Conservation (phyloP, 64 coral and sea anemone genomes). For the Trachythela sp. region DNA sequence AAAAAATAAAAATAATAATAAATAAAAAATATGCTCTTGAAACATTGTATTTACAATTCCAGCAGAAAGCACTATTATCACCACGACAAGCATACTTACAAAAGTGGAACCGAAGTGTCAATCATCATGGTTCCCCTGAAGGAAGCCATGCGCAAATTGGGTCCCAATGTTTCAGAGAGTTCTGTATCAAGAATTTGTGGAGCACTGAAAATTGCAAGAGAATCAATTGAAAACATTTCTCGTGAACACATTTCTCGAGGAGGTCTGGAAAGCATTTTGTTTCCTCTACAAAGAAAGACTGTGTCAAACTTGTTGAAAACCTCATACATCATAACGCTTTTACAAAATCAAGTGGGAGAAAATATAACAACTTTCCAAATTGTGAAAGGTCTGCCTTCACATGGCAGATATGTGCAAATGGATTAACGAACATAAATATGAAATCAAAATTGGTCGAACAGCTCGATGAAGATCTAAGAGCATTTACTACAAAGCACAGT, state of each 20-base stretch:
- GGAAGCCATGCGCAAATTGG: constrained; percentile 31
- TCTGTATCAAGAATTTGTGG: constrained; percentile 23
- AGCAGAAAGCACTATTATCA: background rate
- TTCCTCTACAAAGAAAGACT: constrained; percentile 23
- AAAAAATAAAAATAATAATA: no score
- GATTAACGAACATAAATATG: background rate
- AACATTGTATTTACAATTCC: constrained; percentile 9
- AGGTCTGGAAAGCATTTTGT: constrained; percentile 33
- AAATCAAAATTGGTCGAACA: background rate
- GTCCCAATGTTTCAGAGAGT: constrained; percentile 12
- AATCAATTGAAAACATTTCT: constrained; percentile 24
- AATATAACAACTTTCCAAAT: background rate
- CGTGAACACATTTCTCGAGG: background rate
- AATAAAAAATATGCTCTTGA: constrained; percentile 31
- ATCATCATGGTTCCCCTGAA: background rate
- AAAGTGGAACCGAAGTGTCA: no score
- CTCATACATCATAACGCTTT: background rate
- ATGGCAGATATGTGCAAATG: background rate
- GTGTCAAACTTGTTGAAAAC: background rate
- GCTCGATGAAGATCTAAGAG: background rate
- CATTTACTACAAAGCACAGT: background rate
- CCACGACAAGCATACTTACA: constrained; percentile 19
- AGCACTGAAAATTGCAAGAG: constrained; percentile 11
- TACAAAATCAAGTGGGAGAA: background rate
- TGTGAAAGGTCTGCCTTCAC: background rate